phyloP scores from a whole-genome alignment of 2,797 vertebrate genomes.

The Schizothorax lantsangensis region DNA sequence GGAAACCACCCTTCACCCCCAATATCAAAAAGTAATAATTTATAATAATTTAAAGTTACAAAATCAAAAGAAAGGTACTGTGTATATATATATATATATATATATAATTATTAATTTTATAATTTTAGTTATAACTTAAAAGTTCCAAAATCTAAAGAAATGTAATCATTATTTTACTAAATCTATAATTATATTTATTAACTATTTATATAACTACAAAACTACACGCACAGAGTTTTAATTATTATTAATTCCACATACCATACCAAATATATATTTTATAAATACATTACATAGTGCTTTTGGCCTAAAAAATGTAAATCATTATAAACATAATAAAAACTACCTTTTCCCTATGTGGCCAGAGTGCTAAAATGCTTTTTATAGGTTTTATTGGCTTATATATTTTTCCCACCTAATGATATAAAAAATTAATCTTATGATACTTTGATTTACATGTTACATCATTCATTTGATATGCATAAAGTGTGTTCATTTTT shows the following conservation, averaged over 20 bases:
- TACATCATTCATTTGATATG: not conserved
- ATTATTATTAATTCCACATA: too few relatives aligned
- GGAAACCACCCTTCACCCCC: not conserved
- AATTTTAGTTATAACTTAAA: not conserved
- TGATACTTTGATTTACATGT: not conserved
- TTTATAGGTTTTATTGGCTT: not conserved
- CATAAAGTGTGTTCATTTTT: not conserved
- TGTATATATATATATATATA: too few relatives aligned
- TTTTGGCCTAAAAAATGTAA: not conserved
- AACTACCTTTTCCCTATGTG: not conserved
- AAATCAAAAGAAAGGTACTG: not conserved
- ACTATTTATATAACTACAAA: too few relatives aligned
- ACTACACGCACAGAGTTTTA: too few relatives aligned
- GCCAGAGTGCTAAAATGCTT: not conserved
- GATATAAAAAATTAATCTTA: not conserved
- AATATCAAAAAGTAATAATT: not conserved
- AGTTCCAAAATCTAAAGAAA: too few relatives aligned
- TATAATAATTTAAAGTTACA: not conserved
- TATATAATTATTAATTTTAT: too few relatives aligned
- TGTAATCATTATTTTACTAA: too few relatives aligned
- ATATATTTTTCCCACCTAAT: not conserved
- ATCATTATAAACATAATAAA: not conserved
- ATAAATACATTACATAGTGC: not conserved
- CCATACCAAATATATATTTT: too few relatives aligned
- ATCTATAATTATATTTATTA: too few relatives aligned